Conservation (phyloP, 2,113 vertebrate species). For the Gobius niger region DNA sequence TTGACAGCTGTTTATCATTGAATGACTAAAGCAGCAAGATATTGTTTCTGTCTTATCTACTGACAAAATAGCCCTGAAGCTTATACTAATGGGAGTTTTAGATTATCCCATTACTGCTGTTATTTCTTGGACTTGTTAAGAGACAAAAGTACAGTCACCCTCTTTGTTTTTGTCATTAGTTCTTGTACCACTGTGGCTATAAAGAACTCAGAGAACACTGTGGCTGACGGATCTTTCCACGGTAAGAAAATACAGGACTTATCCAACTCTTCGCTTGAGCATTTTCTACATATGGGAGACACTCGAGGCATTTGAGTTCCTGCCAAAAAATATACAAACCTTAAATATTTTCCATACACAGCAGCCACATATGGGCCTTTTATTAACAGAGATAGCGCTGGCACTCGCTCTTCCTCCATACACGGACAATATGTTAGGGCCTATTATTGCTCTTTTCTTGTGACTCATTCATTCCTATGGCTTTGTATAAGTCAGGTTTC, state of each 20-base stretch:
- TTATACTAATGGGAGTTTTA: no score
- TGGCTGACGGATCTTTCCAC: background rate
- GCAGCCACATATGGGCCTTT: conserved; percentile 29
- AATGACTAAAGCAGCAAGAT: conserved; percentile 17
- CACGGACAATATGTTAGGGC: conserved; percentile 1
- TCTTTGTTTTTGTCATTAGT: background rate
- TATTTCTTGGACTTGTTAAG: no score
- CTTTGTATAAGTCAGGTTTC: conserved; percentile 2
- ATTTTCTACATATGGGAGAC: conserved; percentile 25
- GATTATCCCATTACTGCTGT: no score
- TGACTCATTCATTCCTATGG: background rate
- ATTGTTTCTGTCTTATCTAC: conserved; percentile 14
- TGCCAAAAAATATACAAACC: conserved; percentile 32
- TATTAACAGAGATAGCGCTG: conserved; percentile 29
- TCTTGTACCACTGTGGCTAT: background rate
- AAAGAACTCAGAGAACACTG: background rate
- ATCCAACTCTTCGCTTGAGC: background rate
- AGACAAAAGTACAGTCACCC: no score
- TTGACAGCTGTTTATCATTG: conserved; percentile 20
- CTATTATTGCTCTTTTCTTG: background rate
- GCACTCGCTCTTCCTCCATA: conserved; percentile 3
- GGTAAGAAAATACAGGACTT: conserved; percentile 1
- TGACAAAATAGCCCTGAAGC: no score
- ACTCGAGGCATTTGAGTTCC: conserved; percentile 23
- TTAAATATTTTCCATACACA: conserved; percentile 32